These are phyloP conservation scores for Pilophorus perplexus DNA, from an alignment of 2,888 invertebrate genomes.

Conservation along the genomic window DNA sequence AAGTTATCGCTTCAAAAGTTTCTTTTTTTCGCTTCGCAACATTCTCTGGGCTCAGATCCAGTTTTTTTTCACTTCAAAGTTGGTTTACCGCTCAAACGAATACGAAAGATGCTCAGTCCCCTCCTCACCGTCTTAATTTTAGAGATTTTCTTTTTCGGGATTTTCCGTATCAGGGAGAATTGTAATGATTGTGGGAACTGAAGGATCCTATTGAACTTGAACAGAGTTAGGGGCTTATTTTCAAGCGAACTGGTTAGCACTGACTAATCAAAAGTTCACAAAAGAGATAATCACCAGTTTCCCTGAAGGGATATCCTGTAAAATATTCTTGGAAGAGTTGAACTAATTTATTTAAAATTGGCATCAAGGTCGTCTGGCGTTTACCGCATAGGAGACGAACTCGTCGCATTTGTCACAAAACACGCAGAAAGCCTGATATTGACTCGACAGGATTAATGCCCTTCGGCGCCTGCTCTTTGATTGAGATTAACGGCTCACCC, in stretches of 20 bases:
- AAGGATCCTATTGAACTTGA: neutral
- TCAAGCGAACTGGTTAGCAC: neutral
- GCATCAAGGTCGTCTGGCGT: too few species aligned
- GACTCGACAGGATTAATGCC: constrained; percentile 41
- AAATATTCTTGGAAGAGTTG: too few species aligned
- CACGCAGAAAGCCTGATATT: constrained; percentile 32
- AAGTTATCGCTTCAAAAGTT: neutral
- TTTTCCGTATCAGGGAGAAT: too few species aligned
- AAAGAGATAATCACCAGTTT: neutral
- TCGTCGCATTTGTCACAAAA: constrained; percentile 28
- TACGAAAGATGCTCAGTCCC: neutral
- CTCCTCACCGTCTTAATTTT: neutral
- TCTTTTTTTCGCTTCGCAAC: neutral
- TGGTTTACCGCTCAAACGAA: constrained; percentile 7
- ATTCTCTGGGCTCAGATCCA: neutral
- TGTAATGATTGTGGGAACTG: too few species aligned
- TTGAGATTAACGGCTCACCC: constrained; percentile 40
- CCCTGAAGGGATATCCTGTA: too few species aligned
- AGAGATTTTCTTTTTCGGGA: neutral
- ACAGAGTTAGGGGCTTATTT: neutral
- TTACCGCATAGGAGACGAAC: too few species aligned
- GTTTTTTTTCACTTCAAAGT: constrained; percentile 22
- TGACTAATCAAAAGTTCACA: neutral
- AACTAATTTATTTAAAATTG: too few species aligned
- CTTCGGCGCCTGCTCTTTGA: constrained; percentile 34